Conservation (phyloP, 2,888 invertebrate species). For the Platypus cylindrus region DNA sequence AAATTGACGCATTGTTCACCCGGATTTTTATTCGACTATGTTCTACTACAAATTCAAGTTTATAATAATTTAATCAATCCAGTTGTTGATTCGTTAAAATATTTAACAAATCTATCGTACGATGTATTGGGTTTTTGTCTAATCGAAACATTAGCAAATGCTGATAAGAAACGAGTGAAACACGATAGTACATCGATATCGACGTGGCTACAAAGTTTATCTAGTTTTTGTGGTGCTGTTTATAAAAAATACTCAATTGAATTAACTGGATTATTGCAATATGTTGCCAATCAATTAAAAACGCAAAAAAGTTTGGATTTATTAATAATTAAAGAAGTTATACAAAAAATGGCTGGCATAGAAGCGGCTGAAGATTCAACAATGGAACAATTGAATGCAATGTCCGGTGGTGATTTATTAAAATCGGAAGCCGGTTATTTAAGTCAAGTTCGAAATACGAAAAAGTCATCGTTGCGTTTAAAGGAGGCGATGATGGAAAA, state of each 20-base stretch:
- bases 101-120: conserved; percentile 85
- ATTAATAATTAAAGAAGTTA: conserved; percentile 88
- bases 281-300: conserved; percentile 93
- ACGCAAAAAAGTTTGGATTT: conserved; percentile 87
- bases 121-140: conserved; percentile 94
- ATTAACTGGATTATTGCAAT: conserved; percentile 87
- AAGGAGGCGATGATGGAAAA: conserved; percentile 92
- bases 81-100: conserved; percentile 95
- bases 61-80: conserved; percentile 47
- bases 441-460: conserved; percentile 91
- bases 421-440: conserved; percentile 96
- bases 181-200: conserved; percentile 87
- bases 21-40: conserved; percentile 91
- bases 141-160: conserved; percentile 79
- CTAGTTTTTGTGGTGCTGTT: conserved; percentile 90
- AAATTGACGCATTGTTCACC: conserved; percentile 96
- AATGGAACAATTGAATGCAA: conserved; percentile 87
- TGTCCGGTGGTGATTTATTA: conserved; percentile 92
- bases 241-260: conserved; percentile 97
- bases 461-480: conserved; percentile 85
- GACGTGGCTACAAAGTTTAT: conserved; percentile 85
- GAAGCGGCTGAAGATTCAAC: conserved; percentile 96
- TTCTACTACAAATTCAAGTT: conserved; percentile 34
- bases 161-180: conserved; percentile 60
- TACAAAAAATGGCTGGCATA: conserved; percentile 98